phyloP scores from a whole-genome alignment of 2,888 invertebrate species.

The Cataglyphis albicans region DNA sequence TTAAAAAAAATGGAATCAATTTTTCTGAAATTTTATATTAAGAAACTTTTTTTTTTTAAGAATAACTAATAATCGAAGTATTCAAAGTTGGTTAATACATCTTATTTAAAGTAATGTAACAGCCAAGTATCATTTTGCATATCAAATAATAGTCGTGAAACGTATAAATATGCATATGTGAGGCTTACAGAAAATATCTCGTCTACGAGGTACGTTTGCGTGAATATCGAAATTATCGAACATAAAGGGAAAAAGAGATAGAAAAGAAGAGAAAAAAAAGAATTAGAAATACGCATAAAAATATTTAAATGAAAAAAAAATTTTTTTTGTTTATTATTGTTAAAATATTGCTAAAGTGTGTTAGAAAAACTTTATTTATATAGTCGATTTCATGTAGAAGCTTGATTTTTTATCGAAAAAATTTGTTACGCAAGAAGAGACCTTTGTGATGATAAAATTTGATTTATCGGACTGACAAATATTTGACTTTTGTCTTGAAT shows the following conservation, averaged over 20 bases:
- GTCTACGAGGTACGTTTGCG: neutral
- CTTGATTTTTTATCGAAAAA: neutral
- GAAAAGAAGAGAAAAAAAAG: neutral
- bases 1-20: neutral
- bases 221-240: slow-evolving; percentile 34
- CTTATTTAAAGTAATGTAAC: slow-evolving; percentile 9
- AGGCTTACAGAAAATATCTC: slow-evolving; percentile 30
- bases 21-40: slow-evolving; percentile 3
- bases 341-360: neutral
- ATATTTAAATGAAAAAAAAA: neutral
- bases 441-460: slow-evolving; percentile 38
- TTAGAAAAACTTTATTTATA: neutral
- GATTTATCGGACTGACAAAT: slow-evolving; percentile 20
- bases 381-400: slow-evolving; percentile 7
- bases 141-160: slow-evolving; percentile 25
- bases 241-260: neutral
- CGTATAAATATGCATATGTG: slow-evolving; percentile 38
- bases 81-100: neutral
- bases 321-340: neutral
- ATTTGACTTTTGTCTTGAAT: slow-evolving; percentile 38
- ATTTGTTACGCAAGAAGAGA: neutral
- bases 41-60: neutral
- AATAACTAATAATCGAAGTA: slow-evolving; percentile 21
- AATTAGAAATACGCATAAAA: neutral
- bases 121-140: slow-evolving; percentile 34